Conservation (phyloP, 2,797 vertebrate genomes). For the Danio tinwini region DNA sequence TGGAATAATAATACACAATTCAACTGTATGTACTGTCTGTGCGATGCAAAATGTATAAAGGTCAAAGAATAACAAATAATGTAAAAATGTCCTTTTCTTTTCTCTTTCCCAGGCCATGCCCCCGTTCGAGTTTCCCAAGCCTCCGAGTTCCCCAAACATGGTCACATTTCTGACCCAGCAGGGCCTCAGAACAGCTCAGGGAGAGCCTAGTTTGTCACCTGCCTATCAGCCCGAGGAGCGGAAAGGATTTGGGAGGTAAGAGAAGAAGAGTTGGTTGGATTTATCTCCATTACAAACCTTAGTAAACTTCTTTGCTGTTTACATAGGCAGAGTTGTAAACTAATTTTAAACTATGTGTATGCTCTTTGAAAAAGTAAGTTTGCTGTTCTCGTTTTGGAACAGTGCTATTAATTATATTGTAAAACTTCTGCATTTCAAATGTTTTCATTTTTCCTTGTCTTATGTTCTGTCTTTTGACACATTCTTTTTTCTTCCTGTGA, state of each 20-base stretch:
- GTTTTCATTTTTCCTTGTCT: background rate
- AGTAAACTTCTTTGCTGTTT: background rate
- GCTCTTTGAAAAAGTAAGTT: background rate
- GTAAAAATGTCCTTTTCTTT: background rate
- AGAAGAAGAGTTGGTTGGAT: background rate
- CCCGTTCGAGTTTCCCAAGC: conserved; percentile 91
- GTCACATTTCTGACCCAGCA: conserved; percentile 90
- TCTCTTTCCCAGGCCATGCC: conserved; percentile 79
- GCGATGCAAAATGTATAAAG: background rate
- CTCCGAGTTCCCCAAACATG: conserved; percentile 91
- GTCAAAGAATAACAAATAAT: background rate
- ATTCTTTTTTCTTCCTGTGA: background rate
- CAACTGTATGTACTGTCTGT: background rate
- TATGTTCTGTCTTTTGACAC: background rate
- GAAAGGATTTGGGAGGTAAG: conserved; percentile 78
- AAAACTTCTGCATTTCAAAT: background rate
- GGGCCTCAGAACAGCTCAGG: conserved; percentile 86
- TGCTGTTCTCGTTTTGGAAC: background rate
- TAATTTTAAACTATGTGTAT: background rate
- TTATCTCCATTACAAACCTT: background rate
- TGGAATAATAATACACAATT: too few species aligned
- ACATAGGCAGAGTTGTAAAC: background rate
- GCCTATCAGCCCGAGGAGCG: conserved; percentile 77
- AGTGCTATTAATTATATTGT: background rate
- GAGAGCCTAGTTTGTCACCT: conserved; percentile 80